A percentile compares a stretch with the other conserved stretches of the same genome.
These are phyloP conservation scores for Heterodera filipjevi DNA, from an alignment of 2,888 invertebrate species.

Conservation along the genomic window DNA sequence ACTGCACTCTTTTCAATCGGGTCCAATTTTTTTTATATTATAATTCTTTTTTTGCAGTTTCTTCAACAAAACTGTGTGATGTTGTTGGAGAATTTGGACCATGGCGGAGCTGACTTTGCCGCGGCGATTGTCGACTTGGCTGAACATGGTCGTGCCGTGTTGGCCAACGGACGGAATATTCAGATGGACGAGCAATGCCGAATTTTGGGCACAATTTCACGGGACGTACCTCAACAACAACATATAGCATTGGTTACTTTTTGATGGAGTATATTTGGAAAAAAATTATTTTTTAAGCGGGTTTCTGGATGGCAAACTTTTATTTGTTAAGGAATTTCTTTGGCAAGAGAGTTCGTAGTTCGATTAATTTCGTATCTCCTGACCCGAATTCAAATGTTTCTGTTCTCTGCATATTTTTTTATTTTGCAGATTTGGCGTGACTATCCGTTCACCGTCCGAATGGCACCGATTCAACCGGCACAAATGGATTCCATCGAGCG, in stretches of 20 bases:
- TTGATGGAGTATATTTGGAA: too few relatives aligned
- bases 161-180: constrained; percentile 84
- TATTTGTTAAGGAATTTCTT: too few relatives aligned
- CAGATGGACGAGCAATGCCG: constrained; percentile 83
- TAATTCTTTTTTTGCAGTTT: constrained; percentile 43
- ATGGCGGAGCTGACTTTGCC: constrained; percentile 88
- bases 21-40: neutral
- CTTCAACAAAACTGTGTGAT: constrained; percentile 75
- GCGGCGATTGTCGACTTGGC: constrained; percentile 49
- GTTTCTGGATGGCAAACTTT: too few relatives aligned
- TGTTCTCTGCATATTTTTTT: too few relatives aligned
- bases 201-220: constrained; percentile 79
- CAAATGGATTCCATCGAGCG: constrained; percentile 51
- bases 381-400: too few relatives aligned
- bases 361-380: too few relatives aligned
- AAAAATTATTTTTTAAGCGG: too few relatives aligned
- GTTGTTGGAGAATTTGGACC: constrained; percentile 90
- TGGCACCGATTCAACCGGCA: constrained; percentile 46
- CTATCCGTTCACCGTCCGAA: constrained; percentile 41
- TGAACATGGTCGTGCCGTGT: constrained; percentile 73
- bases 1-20: neutral
- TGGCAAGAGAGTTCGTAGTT: too few relatives aligned
- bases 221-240: neutral
- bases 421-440: too few relatives aligned
- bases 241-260: neutral